Conservation (phyloP, 1,140 invertebrate genomes). For the Arctopsyche grandis region DNA sequence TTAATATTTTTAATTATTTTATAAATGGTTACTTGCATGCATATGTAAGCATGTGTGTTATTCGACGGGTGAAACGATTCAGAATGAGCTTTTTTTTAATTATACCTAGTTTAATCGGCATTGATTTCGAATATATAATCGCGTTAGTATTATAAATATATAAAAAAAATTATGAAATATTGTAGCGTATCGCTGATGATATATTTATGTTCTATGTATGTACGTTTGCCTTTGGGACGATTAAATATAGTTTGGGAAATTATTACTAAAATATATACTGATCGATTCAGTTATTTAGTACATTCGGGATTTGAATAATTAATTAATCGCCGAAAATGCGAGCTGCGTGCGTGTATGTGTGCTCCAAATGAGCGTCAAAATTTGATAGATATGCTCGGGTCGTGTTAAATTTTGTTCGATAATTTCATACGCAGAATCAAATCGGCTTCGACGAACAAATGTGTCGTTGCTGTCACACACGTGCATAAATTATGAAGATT, state of each 20-base stretch:
- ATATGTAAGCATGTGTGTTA: no score
- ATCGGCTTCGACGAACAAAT: background rate
- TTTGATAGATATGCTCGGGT: background rate
- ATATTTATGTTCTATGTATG: no score
- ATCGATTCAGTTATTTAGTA: slow-evolving; percentile 22
- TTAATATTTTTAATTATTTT: background rate
- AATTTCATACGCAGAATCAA: background rate
- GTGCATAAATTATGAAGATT: no score
- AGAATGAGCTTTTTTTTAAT: background rate
- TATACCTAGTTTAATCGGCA: no score
- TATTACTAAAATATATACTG: background rate
- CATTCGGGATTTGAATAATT: slow-evolving; percentile 5
- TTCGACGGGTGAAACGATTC: no score
- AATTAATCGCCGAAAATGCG: slow-evolving; percentile 9
- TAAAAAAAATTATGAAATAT: no score
- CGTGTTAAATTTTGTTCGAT: background rate
- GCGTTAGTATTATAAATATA: no score
- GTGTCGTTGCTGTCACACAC: background rate
- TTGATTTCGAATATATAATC: no score
- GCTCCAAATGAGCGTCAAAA: no score
- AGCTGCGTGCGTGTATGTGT: no score
- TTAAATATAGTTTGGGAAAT: background rate
- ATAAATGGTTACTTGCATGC: no score
- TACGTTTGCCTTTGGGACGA: background rate
- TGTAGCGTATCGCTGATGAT: no score